phyloP scores from a whole-genome alignment of 2,888 invertebrate genomes.

The Lomographa bimaculata region DNA sequence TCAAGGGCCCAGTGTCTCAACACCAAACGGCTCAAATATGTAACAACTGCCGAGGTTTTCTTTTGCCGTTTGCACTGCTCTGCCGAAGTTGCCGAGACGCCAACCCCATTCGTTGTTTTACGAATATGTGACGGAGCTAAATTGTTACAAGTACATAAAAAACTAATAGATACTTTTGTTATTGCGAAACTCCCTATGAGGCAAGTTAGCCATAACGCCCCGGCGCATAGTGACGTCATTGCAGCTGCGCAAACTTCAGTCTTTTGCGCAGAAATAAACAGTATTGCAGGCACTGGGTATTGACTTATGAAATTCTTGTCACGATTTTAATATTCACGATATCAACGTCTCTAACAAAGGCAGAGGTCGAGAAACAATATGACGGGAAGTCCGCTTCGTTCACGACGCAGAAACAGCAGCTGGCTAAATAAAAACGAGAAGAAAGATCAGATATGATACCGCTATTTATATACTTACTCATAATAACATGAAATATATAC shows the following conservation, averaged over 20 bases:
- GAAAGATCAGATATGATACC: constrained; percentile 8
- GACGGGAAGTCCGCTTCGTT: constrained; percentile 12
- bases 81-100: too few relatives aligned
- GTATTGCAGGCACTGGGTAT: constrained; percentile 37
- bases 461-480: too few relatives aligned
- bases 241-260: constrained; percentile 48
- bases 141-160: constrained; percentile 23
- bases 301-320: constrained; percentile 34
- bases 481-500: too few relatives aligned
- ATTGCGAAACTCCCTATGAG: constrained; percentile 19
- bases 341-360: constrained; percentile 14
- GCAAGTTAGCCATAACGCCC: constrained; percentile 31
- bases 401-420: constrained; percentile 8
- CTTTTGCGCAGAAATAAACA: constrained; percentile 42
- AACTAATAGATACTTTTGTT: constrained; percentile 8
- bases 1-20: too few relatives aligned
- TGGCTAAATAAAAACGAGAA: constrained; percentile 9
- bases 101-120: too few relatives aligned
- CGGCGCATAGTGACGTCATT: constrained; percentile 46
- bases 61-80: too few relatives aligned
- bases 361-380: constrained; percentile 13
- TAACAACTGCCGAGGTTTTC: too few relatives aligned
- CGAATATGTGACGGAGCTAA: too few relatives aligned
- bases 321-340: constrained; percentile 21
- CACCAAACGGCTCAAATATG: too few relatives aligned